Conservation (phyloP, 1,140 invertebrate genomes). For the Aricia agestis region DNA sequence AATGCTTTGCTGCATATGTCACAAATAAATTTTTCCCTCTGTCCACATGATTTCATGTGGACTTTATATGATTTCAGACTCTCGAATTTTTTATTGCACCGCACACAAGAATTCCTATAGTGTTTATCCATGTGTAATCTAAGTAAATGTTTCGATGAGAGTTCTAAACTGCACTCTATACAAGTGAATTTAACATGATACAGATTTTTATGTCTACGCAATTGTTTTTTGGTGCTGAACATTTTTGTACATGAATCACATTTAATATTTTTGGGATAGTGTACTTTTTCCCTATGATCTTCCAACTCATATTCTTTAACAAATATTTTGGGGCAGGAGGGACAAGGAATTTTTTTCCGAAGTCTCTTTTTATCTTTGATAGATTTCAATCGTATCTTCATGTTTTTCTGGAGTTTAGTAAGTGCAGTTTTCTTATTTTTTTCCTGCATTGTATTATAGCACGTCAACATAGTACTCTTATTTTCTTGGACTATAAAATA, state of each 20-base stretch:
- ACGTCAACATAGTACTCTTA: constrained; percentile 43
- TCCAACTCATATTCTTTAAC: constrained; percentile 36
- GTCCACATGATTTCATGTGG: constrained; percentile 46
- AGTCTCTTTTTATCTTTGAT: constrained; percentile 23
- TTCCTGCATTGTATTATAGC: constrained; percentile 28
- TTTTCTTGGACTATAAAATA: constrained; percentile 44
- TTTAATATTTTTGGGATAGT: constrained; percentile 47
- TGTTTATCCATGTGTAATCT: constrained; percentile 47
- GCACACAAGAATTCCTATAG: constrained; percentile 36
- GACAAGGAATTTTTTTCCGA: constrained; percentile 31
- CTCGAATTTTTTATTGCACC: constrained; percentile 41
- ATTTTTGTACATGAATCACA: constrained; percentile 52
- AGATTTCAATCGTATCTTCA: constrained; percentile 39
- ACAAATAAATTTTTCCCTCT: constrained; percentile 44
- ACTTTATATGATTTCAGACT: constrained; percentile 41
- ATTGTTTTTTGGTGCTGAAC: constrained; percentile 48
- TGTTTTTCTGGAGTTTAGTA: constrained; percentile 39
- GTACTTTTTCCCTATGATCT: constrained; percentile 47
- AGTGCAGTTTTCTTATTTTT: constrained; percentile 40
- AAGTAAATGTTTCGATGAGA: constrained; percentile 44
- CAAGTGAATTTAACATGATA: constrained; percentile 46
- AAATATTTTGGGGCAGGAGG: constrained; percentile 49
- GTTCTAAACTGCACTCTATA: constrained; percentile 47
- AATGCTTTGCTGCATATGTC: constrained; percentile 56
- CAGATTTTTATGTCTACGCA: constrained; percentile 42